Percentiles rank a stretch among this genome's conserved stretches.
These are phyloP conservation scores for Cosmia trapezina DNA, from an alignment of 2,888 invertebrate species.

Conservation along the genomic window DNA sequence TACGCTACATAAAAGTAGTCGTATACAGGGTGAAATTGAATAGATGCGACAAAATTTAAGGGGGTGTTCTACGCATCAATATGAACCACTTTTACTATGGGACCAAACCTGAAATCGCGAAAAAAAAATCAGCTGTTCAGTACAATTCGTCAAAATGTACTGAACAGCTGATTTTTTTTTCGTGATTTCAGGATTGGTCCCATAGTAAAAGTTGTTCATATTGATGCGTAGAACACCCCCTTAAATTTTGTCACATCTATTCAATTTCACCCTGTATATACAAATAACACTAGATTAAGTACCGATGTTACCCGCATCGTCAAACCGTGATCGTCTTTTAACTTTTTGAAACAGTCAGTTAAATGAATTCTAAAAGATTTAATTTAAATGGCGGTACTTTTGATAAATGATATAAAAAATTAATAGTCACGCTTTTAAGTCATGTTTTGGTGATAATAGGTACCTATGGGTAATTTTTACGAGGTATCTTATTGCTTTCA, in stretches of 20 bases:
- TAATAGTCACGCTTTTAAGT: slow-evolving; percentile 28
- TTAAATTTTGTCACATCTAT: too few species aligned
- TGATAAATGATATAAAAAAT: slow-evolving; percentile 31
- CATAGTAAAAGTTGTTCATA: too few species aligned
- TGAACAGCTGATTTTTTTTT: too few species aligned
- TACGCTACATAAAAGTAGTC: background rate
- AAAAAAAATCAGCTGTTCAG: too few species aligned
- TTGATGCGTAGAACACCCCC: too few species aligned
- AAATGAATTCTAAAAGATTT: slow-evolving; percentile 21
- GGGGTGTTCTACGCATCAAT: too few species aligned
- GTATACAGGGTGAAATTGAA: too few species aligned
- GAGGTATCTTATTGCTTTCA: slow-evolving; percentile 37
- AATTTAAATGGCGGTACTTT: slow-evolving; percentile 22
- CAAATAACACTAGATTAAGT: slow-evolving; percentile 24
- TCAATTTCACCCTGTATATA: slow-evolving; percentile 10
- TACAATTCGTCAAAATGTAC: too few species aligned
- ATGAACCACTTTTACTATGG: too few species aligned
- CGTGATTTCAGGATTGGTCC: too few species aligned
- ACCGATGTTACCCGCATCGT: slow-evolving; percentile 16
- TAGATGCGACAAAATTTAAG: too few species aligned
- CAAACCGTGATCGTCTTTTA: slow-evolving; percentile 26
- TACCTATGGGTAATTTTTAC: slow-evolving; percentile 31
- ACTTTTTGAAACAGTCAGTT: slow-evolving; percentile 1
- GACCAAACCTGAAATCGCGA: too few species aligned
- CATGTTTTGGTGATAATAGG: slow-evolving; percentile 16